Conservation (phyloP, 2,888 invertebrate genomes). For the Ptychoptera albimana region DNA sequence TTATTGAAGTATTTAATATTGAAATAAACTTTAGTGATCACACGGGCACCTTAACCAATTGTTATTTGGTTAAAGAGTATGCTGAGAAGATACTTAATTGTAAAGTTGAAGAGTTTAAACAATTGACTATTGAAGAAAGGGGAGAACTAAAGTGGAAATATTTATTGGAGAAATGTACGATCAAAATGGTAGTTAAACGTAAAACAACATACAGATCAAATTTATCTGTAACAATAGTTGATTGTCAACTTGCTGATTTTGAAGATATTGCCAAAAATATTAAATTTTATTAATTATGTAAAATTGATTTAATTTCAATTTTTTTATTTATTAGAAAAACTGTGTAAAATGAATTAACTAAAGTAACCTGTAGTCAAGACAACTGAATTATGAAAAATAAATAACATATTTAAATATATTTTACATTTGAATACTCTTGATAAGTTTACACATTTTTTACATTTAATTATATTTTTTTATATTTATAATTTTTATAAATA, state of each 20-base stretch:
- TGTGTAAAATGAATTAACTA: too few species aligned
- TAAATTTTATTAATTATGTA: constrained; percentile 16
- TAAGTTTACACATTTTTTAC: too few species aligned
- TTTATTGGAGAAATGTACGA: constrained; percentile 45
- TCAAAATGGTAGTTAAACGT: constrained; percentile 27
- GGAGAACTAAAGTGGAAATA: constrained; percentile 44
- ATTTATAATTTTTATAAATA: too few species aligned
- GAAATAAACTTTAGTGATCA: constrained; percentile 48
- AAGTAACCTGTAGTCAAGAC: too few species aligned
- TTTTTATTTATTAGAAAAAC: too few species aligned
- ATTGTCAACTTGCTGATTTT: constrained; percentile 17
- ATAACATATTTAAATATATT: too few species aligned
- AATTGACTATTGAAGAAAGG: constrained; percentile 35
- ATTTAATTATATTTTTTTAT: too few species aligned
- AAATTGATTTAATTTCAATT: neutral
- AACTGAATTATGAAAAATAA: too few species aligned
- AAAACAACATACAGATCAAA: constrained; percentile 16
- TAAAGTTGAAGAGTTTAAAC: constrained; percentile 34
- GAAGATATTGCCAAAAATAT: constrained; percentile 18
- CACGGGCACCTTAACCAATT: constrained; percentile 44
- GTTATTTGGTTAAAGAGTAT: constrained; percentile 38
- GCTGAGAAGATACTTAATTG: constrained; percentile 43
- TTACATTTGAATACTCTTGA: too few species aligned
- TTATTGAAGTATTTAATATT: constrained; percentile 36
- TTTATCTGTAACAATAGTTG: constrained; percentile 17